These are phyloP conservation scores for Morpho deidamia DNA, from an alignment of 2,888 invertebrate genomes.

Conservation along the genomic window DNA sequence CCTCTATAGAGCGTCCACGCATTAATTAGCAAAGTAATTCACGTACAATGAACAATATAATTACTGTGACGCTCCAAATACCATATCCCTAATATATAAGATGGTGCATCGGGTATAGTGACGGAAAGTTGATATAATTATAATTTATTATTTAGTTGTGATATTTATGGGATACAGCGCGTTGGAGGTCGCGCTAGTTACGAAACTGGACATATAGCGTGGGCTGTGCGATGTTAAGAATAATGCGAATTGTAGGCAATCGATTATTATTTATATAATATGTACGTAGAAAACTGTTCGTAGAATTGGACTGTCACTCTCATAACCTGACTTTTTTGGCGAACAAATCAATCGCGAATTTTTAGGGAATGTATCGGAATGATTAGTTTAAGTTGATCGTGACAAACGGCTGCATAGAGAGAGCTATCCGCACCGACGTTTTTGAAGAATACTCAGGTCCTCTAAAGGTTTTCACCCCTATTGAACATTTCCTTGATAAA, in stretches of 20 bases:
- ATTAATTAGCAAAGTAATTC: slow-evolving; percentile 21
- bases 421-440: no score
- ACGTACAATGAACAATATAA: slow-evolving; percentile 9
- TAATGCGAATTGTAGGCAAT: not conserved
- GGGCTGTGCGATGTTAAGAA: slow-evolving; percentile 1
- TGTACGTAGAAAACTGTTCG: no score
- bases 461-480: no score
- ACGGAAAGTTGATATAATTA: slow-evolving; percentile 47
- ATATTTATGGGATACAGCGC: slow-evolving; percentile 50
- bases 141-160: slow-evolving; percentile 66
- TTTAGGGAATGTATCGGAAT: no score
- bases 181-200: slow-evolving; percentile 46
- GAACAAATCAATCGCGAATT: no score
- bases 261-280: no score
- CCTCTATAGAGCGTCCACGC: slow-evolving; percentile 42
- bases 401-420: no score
- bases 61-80: slow-evolving; percentile 40
- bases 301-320: no score
- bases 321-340: no score
- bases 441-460: no score
- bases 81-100: slow-evolving; percentile 68
- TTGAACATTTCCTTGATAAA: no score
- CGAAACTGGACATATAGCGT: slow-evolving; percentile 27
- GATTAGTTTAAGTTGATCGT: no score
- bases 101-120: slow-evolving; percentile 48